Evolutionary conservation across 1,140 invertebrate species (phyloP).

Genomic region (Sinonovacula constricta): DNA sequence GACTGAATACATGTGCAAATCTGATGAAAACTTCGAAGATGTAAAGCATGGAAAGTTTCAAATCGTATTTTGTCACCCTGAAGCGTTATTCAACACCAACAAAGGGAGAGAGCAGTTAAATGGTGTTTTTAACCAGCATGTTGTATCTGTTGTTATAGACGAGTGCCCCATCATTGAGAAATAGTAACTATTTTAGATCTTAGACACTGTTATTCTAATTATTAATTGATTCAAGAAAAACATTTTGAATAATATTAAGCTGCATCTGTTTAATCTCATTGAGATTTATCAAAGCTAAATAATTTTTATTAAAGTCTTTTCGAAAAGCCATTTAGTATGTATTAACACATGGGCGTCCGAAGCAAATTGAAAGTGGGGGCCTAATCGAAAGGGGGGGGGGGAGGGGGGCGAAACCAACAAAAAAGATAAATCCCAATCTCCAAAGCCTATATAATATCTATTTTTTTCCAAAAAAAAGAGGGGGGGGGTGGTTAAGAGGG

Average conservation of each 20-base stretch:
- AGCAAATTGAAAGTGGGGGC: no score
- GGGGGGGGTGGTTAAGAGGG: no score
- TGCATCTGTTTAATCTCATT: background rate
- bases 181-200: constrained; percentile 3
- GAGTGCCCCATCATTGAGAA: constrained; percentile 22
- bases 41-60: background rate
- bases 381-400: no score
- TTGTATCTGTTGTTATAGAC: constrained; percentile 20
- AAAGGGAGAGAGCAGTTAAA: constrained; percentile 6
- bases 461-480: no score
- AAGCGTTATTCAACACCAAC: constrained; percentile 7
- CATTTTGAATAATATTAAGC: background rate
- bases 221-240: background rate
- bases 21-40: background rate
- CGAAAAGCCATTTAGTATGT: no score
- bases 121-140: background rate
- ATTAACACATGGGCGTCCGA: no score
- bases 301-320: no score
- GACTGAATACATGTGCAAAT: background rate
- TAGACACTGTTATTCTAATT: background rate
- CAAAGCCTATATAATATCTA: no score
- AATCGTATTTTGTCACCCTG: constrained; percentile 10
- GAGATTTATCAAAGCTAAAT: background rate
- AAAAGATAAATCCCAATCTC: no score
- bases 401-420: no score